Conservation (phyloP, 1,140 invertebrate species). For the Calliphora vicina region DNA sequence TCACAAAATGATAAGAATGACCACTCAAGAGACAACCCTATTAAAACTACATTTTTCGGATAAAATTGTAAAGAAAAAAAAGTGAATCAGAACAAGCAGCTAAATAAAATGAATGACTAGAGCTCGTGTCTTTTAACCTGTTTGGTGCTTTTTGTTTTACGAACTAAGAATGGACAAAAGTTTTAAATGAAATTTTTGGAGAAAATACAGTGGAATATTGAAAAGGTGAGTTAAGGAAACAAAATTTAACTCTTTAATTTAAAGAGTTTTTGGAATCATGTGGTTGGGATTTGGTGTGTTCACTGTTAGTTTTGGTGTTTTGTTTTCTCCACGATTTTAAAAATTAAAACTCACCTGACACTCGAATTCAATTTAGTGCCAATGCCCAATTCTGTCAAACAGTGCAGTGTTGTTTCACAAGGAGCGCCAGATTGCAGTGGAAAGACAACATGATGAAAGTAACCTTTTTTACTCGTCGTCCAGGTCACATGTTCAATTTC, state of each 20-base stretch:
- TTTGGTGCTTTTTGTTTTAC: too few relatives aligned
- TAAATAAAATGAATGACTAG: not conserved
- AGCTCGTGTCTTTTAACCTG: not conserved
- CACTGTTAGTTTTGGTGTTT: too few relatives aligned
- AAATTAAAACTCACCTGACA: constrained; percentile 68
- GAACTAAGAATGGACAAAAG: too few relatives aligned
- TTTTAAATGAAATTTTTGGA: too few relatives aligned
- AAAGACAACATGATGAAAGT: constrained; percentile 76
- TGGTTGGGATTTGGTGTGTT: too few relatives aligned
- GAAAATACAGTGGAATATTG: too few relatives aligned
- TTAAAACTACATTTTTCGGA: not conserved
- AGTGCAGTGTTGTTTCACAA: constrained; percentile 76
- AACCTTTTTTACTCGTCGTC: constrained; percentile 71
- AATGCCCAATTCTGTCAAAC: constrained; percentile 74
- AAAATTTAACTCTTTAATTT: too few relatives aligned
- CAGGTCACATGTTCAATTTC: constrained; percentile 75
- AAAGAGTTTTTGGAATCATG: too few relatives aligned
- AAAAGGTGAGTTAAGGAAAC: too few relatives aligned
- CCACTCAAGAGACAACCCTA: constrained; percentile 13
- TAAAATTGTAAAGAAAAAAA: not conserved
- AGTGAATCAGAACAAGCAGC: not conserved
- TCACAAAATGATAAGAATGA: constrained; percentile 19
- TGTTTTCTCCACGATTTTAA: too few relatives aligned
- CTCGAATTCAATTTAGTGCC: constrained; percentile 75
- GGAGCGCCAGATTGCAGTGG: constrained; percentile 72